These are phyloP conservation scores for Urocynchramus pylzowi DNA, from an alignment of 2,113 vertebrate genomes.

Conservation along the genomic window DNA sequence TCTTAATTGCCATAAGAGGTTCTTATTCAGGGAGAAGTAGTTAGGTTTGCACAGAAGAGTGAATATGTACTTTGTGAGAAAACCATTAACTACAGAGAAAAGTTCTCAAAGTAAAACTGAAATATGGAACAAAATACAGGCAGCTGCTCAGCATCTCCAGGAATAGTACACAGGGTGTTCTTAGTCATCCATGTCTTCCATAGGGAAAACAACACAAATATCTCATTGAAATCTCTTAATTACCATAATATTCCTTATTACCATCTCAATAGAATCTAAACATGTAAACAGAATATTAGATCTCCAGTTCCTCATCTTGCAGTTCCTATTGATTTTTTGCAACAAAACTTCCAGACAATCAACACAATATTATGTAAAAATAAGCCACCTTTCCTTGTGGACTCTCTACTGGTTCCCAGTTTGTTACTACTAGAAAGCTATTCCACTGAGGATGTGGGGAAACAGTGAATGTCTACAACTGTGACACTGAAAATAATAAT, in stretches of 20 bases:
- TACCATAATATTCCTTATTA: background rate
- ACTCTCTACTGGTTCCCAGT: background rate
- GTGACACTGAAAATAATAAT: background rate
- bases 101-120: background rate
- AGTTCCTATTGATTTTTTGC: background rate
- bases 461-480: background rate
- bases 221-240: background rate
- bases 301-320: background rate
- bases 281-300: background rate
- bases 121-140: background rate
- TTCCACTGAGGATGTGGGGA: background rate
- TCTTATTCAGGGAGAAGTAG: background rate
- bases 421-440: background rate
- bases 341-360: background rate
- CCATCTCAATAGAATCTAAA: no score
- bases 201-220: background rate
- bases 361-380: background rate
- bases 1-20: background rate
- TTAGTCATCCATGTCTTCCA: fast-evolving
- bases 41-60: background rate
- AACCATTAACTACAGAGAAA: background rate
- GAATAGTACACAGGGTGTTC: background rate
- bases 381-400: background rate
- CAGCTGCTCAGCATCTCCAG: background rate
- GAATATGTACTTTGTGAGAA: background rate